A percentile compares a stretch with the other conserved stretches of the same genome.
phyloP scores from a whole-genome alignment of 2,113 vertebrate genomes.

The Tonatia bakeri region DNA sequence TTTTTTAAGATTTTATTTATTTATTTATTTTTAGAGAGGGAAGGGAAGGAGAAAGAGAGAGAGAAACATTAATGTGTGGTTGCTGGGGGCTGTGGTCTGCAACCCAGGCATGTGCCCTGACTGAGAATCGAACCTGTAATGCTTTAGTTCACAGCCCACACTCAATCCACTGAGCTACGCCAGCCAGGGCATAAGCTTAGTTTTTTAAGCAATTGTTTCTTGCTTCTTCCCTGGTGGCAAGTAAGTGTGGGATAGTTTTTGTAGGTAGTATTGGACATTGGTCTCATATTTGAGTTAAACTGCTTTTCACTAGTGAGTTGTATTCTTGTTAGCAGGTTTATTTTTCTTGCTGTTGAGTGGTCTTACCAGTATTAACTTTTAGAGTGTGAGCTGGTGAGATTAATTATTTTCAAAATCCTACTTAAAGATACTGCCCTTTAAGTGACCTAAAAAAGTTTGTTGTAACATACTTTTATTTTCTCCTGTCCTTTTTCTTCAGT shows the following conservation, averaged over 20 bases:
- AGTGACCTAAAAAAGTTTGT: conserved; percentile 67
- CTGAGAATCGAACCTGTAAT: too few species aligned
- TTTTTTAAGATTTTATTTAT: too few species aligned
- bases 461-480: conserved; percentile 73
- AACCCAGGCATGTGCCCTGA: too few species aligned
- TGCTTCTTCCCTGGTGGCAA: conserved; percentile 3
- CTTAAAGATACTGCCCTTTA: conserved; percentile 59
- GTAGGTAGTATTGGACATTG: conserved; percentile 48
- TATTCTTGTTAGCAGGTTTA: conserved; percentile 47
- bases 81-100: too few species aligned
- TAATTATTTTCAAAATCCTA: conserved; percentile 64
- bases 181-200: too few species aligned
- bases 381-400: conserved; percentile 56
- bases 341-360: conserved; percentile 61
- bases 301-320: conserved; percentile 47
- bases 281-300: conserved; percentile 60
- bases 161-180: too few species aligned
- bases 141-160: too few species aligned
- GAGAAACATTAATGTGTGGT: too few species aligned
- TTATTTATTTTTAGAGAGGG: too few species aligned
- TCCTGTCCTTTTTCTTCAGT: conserved; percentile 41
- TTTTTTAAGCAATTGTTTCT: conserved; percentile 34
- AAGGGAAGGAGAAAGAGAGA: too few species aligned
- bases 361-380: conserved; percentile 62
- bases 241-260: conserved; percentile 33